Evolutionary conservation across 2,113 vertebrate genomes (phyloP).

Genomic region (Mesitornis unicolor): DNA sequence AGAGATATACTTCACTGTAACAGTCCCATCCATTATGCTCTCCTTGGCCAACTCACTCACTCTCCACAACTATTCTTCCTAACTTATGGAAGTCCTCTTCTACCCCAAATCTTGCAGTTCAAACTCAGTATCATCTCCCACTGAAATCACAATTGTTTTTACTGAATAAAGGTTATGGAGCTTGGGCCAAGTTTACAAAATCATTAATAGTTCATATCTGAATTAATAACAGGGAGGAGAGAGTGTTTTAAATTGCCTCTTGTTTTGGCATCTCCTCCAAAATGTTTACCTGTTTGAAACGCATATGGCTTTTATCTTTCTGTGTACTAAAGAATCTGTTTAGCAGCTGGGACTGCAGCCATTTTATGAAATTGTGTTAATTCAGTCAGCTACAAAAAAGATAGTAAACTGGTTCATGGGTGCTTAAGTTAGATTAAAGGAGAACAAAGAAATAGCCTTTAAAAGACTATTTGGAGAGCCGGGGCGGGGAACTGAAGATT

Average conservation of each 20-base stretch:
- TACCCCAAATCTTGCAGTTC: neutral
- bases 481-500: neutral
- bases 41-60: neutral
- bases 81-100: neutral
- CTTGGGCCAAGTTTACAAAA: neutral
- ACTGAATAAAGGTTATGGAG: neutral
- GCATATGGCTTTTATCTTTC: neutral
- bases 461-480: neutral
- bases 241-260: neutral
- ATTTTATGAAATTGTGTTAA: neutral
- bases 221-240: neutral
- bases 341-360: neutral
- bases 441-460: neutral
- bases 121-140: neutral
- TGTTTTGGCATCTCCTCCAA: neutral
- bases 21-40: neutral
- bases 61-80: neutral
- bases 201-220: neutral
- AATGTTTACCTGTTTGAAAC: neutral
- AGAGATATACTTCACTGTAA: neutral
- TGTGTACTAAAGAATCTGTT: neutral
- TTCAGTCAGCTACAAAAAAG: neutral
- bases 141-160: neutral
- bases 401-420: neutral
- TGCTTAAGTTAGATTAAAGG: neutral